Base-by-base conservation (phyloP, 2,113 vertebrate species). In the Gopherus flavomarginatus region DNA sequence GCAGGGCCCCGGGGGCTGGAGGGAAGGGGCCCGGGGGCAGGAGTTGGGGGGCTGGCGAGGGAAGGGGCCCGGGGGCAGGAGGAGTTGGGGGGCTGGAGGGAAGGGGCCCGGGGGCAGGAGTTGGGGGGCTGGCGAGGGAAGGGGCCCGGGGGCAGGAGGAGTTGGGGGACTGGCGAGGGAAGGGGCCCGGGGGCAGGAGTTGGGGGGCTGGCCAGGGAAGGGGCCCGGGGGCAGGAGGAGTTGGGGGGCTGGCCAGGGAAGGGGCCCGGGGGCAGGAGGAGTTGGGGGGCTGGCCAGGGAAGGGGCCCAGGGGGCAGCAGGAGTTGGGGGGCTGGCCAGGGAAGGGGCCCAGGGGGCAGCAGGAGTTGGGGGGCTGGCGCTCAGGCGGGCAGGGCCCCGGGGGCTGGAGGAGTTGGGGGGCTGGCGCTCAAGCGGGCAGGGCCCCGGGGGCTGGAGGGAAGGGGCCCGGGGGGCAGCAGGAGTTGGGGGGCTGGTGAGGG, bases 391-490 rank as follows among this genome's bases (percentile, higher is more conserved):
- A 24, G 8, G 8, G 21, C 47, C 2, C 5, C 1, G 56, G 11
- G 47, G 5, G 12, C 7, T 1, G 26, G 35, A 24, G 81, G 35
- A 7, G 42, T 44, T 44, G n/a, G 44, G 42, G 42, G 42, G 47
- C 14, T 52, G 47, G 7, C 3, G 4, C 22, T 1, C 5, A 4
- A 35, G 24, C 8, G 8, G 56, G 24, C 4, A 8, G 69, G 9
- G n/a, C 35, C 13, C 4, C 5, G 14, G 50, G 14, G 38, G 13
- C 13, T 31, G 56, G 56, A 44, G 42, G 42, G 42, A 44, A 44
- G 42, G 42, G 42, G 42, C 42, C 42, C 42, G 5, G 42, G 5
- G 42, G n/a, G n/a, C n/a, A n/a, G n/a, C n/a, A n/a, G n/a, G n/a
- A n/a, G n/a, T n/a, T n/a, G n/a, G n/a, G n/a, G n/a, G 16, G n/a